A percentile compares a stretch with the other conserved stretches of the same genome.
Conservation (phyloP, 1,140 invertebrate genomes). For the Aricia agestis region DNA sequence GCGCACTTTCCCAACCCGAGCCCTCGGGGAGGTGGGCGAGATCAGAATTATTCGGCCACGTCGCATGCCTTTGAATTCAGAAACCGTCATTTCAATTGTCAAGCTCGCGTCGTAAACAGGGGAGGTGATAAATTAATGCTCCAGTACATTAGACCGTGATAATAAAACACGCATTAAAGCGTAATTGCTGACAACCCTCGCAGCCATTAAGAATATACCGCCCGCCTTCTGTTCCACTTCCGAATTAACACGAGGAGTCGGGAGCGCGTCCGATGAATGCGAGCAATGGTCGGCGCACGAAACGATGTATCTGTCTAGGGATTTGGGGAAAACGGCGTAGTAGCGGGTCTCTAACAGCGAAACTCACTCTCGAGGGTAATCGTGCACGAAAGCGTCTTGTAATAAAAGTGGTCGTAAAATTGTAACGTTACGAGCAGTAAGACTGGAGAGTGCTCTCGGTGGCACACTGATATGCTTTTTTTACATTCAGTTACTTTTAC, state of each 20-base stretch:
- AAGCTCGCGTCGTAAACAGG: conserved; percentile 61
- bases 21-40: conserved; percentile 32
- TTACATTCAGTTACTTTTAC: conserved; percentile 43
- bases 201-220: conserved; percentile 18
- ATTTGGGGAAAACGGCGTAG: conserved; percentile 25
- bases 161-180: conserved; percentile 73
- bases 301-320: conserved; percentile 25
- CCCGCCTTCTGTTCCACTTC: conserved; percentile 18
- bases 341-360: conserved; percentile 60
- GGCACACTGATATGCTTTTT: conserved; percentile 65
- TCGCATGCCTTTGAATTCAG: conserved; percentile 50
- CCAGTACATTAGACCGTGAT: conserved; percentile 70
- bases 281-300: conserved; percentile 27
- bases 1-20: conserved; percentile 31
- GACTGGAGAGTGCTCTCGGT: conserved; percentile 66
- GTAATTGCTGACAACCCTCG: conserved; percentile 61
- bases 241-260: neutral
- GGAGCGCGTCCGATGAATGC: neutral
- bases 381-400: conserved; percentile 70
- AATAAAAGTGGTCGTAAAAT: conserved; percentile 74
- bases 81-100: conserved; percentile 69
- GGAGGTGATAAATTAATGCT: conserved; percentile 71
- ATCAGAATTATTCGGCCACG: conserved; percentile 37
- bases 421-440: conserved; percentile 69
- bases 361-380: conserved; percentile 72